Evolutionary conservation across 2,888 invertebrate species (phyloP).

Genomic region (Amphipyra tragopoginis): DNA sequence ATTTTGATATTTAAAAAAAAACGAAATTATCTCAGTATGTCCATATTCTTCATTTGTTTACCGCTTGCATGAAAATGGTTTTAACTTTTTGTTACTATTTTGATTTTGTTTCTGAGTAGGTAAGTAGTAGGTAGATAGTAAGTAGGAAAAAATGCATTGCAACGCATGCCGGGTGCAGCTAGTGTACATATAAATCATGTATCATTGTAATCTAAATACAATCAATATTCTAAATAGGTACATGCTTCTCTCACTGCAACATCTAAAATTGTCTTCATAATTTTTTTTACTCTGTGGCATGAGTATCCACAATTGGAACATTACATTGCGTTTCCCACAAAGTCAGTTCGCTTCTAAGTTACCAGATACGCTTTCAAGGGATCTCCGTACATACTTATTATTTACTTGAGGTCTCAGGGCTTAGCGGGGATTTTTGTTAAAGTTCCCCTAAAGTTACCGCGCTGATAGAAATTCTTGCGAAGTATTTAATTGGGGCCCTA

Average conservation of each 20-base stretch:
- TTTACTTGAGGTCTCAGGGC: slow-evolving; percentile 37
- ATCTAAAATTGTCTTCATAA: neutral
- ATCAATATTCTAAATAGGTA: too few species aligned
- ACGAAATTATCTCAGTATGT: too few species aligned
- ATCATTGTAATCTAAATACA: too few species aligned
- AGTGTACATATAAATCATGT: neutral
- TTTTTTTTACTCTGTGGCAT: slow-evolving; percentile 12
- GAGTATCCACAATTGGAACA: slow-evolving; percentile 29
- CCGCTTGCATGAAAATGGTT: too few species aligned
- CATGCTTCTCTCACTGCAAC: neutral
- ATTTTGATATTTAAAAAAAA: too few species aligned
- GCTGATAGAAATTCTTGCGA: slow-evolving; percentile 41
- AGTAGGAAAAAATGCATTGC: too few species aligned
- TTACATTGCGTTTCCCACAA: slow-evolving; percentile 31
- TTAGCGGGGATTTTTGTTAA: slow-evolving; percentile 56
- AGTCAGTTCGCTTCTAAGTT: slow-evolving; percentile 49
- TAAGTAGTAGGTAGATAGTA: too few species aligned
- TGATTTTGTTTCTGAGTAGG: too few species aligned
- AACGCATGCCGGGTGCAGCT: too few species aligned
- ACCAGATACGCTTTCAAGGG: slow-evolving; percentile 62
- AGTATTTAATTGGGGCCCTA: slow-evolving; percentile 47
- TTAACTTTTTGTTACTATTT: too few species aligned
- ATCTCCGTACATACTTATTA: slow-evolving; percentile 42
- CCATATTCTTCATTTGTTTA: too few species aligned
- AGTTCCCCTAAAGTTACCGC: slow-evolving; percentile 22